Percentiles rank a stretch among this genome's conserved stretches.
Evolutionary conservation across 2,888 invertebrate genomes (phyloP).

Genomic region (Tromatobia lineatoria): DNA sequence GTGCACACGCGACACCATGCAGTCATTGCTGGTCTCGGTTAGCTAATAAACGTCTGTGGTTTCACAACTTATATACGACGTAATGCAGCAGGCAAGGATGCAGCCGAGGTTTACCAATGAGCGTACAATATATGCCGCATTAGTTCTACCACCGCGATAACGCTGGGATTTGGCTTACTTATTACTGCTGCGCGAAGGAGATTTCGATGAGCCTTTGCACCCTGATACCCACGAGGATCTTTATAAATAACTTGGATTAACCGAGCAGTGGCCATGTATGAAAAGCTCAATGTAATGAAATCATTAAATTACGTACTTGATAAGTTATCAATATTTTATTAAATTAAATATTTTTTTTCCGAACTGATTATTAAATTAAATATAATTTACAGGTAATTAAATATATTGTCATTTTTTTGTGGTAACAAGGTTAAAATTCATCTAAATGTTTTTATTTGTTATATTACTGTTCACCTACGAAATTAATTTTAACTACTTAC

Average conservation of each 20-base stretch:
- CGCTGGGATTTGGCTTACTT: slow-evolving; percentile 56
- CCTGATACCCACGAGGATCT: slow-evolving; percentile 50
- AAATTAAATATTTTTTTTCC: not conserved
- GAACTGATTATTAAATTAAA: not conserved
- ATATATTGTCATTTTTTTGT: too few species aligned
- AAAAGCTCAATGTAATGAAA: slow-evolving; percentile 24
- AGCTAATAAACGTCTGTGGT: slow-evolving; percentile 67
- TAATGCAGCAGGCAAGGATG: slow-evolving; percentile 17
- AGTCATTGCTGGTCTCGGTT: slow-evolving; percentile 56
- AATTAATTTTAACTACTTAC: too few species aligned
- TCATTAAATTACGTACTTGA: slow-evolving; percentile 15
- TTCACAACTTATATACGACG: slow-evolving; percentile 45
- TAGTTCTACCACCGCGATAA: slow-evolving; percentile 51
- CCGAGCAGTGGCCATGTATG: slow-evolving; percentile 35
- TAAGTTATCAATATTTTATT: not conserved
- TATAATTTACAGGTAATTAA: not conserved
- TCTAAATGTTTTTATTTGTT: too few species aligned
- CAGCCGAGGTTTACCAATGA: slow-evolving; percentile 25
- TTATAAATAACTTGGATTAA: slow-evolving; percentile 56
- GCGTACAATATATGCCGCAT: slow-evolving; percentile 30
- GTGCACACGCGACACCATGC: slow-evolving; percentile 20
- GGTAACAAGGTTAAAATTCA: too few species aligned
- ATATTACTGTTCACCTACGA: too few species aligned
- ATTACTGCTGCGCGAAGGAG: slow-evolving; percentile 31
- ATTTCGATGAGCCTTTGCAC: slow-evolving; percentile 33